Percentiles rank a stretch among this genome's conserved stretches.
Evolutionary conservation across 2,888 invertebrate genomes (phyloP).

Genomic region (Neoitamus cyanurus): DNA sequence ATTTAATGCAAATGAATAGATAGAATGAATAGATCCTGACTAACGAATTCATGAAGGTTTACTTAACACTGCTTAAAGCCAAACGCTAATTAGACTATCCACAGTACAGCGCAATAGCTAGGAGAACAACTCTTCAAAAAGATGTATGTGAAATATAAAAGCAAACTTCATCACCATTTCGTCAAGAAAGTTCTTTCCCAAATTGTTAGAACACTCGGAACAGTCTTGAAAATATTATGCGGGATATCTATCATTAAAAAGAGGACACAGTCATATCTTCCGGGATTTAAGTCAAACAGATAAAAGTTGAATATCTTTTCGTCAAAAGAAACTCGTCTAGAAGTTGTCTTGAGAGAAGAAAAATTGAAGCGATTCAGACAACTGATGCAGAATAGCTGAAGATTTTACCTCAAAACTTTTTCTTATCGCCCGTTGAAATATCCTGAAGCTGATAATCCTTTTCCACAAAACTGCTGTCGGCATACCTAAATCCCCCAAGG

Average conservation of each 20-base stretch:
- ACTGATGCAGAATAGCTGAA: constrained; percentile 30
- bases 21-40: no score
- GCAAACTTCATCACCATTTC: neutral
- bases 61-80: no score
- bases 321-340: neutral
- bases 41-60: no score
- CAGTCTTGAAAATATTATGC: neutral
- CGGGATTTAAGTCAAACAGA: neutral
- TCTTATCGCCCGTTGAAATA: constrained; percentile 3
- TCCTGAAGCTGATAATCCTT: constrained; percentile 40
- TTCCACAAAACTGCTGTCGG: constrained; percentile 29
- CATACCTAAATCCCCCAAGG: neutral
- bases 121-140: no score
- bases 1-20: no score
- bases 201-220: neutral
- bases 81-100: no score
- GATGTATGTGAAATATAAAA: no score
- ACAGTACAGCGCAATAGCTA: no score
- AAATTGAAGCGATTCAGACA: constrained; percentile 19
- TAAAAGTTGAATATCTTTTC: constrained; percentile 22
- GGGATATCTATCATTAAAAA: neutral
- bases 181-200: neutral
- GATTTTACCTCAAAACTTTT: constrained; percentile 17
- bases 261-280: neutral
- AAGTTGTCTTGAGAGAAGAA: constrained; percentile 8